phyloP scores from a whole-genome alignment of 2,113 vertebrate genomes.

The Oreocharis arfaki region DNA sequence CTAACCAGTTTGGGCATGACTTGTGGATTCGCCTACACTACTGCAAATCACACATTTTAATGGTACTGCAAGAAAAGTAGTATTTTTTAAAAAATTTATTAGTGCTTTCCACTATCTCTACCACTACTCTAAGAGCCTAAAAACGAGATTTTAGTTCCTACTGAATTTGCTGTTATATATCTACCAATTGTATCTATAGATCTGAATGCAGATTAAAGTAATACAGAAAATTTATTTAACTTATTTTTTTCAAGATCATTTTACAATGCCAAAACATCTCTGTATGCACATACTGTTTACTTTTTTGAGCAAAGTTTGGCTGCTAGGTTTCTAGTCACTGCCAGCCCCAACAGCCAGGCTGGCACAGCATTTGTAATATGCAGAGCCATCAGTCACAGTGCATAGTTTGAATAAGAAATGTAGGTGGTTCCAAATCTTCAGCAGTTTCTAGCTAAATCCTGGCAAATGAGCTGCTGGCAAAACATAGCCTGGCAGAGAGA shows the following conservation, averaged over 20 bases:
- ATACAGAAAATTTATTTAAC: not conserved
- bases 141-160: not conserved
- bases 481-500: slow-evolving; percentile 12
- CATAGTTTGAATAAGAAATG: slow-evolving; percentile 16
- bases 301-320: not conserved
- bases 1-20: not conserved
- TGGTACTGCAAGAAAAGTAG: fast-evolving
- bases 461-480: slow-evolving; percentile 42
- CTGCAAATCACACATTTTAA: not conserved
- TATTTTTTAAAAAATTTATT: not conserved
- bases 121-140: not conserved
- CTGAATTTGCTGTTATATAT: not conserved
- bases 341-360: not conserved
- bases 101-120: not conserved
- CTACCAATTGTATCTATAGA: not conserved
- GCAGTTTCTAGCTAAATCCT: slow-evolving; percentile 29
- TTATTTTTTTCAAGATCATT: not conserved
- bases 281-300: slow-evolving; percentile 16
- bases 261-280: not conserved
- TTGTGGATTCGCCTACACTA: not conserved
- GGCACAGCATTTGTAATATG: not conserved
- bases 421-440: slow-evolving; percentile 47
- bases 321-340: not conserved
- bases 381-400: slow-evolving; percentile 6
- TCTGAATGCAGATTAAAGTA: not conserved